Conservation (phyloP, 2,797 vertebrate genomes). For the Scolopax bukidnonensis region DNA sequence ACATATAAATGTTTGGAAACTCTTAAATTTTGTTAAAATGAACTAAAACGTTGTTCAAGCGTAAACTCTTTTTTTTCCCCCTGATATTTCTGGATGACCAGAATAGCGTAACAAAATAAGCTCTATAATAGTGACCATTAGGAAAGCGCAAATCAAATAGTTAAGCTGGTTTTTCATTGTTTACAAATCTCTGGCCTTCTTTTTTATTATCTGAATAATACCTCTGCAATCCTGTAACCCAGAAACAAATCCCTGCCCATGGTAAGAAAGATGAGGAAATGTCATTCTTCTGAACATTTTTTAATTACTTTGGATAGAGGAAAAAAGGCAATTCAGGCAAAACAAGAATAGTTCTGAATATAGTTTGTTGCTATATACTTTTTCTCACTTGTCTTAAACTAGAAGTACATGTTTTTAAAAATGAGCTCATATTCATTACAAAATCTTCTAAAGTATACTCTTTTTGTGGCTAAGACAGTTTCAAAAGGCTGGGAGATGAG, state of each 20-base stretch:
- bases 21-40: not conserved
- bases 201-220: slow-evolving; percentile 12
- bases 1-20: not conserved
- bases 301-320: not conserved
- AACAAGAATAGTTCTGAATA: not conserved
- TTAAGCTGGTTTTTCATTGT: not conserved
- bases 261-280: slow-evolving; percentile 37
- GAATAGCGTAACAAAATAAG: not conserved
- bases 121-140: not conserved
- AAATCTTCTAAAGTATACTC: not conserved
- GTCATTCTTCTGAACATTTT: slow-evolving; percentile 13
- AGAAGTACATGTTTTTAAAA: not conserved
- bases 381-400: not conserved
- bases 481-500: not conserved
- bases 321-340: not conserved
- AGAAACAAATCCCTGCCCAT: slow-evolving; percentile 29
- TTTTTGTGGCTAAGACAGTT: not conserved
- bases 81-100: not conserved
- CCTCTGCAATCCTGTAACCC: not conserved
- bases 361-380: not conserved
- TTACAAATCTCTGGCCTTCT: slow-evolving; percentile 15
- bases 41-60: not conserved
- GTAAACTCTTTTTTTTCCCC: not conserved
- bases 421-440: not conserved
- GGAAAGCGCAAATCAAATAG: not conserved